phyloP scores from a whole-genome alignment of 2,113 vertebrate genomes.

The Stegostoma tigrinum region DNA sequence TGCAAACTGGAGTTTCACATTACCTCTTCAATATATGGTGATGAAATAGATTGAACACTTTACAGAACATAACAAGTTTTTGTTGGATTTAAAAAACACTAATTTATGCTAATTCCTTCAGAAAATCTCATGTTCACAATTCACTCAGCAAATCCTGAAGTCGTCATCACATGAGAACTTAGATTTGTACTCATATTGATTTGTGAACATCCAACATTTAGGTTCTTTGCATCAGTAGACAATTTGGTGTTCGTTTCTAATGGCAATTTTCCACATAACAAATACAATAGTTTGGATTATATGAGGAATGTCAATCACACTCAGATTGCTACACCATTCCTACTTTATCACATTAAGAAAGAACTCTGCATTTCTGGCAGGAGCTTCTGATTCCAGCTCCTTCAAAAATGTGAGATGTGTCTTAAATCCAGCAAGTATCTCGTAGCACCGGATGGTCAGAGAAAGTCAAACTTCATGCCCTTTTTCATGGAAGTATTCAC shows the following conservation, averaged over 20 bases:
- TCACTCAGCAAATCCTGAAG: not conserved
- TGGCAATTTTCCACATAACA: not conserved
- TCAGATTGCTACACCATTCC: too few relatives aligned
- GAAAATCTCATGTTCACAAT: not conserved
- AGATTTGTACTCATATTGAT: not conserved
- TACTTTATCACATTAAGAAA: too few relatives aligned
- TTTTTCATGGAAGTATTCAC: too few relatives aligned
- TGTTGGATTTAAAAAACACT: not conserved
- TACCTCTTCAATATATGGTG: not conserved
- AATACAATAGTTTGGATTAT: not conserved
- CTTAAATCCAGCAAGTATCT: too few relatives aligned
- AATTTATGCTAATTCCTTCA: not conserved
- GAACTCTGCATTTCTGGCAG: too few relatives aligned
- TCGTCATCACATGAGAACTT: not conserved
- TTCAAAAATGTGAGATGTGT: too few relatives aligned
- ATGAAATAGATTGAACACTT: not conserved
- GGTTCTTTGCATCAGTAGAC: not conserved
- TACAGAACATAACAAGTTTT: not conserved
- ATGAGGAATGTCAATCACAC: too few relatives aligned
- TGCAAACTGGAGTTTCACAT: not conserved
- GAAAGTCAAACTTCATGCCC: too few relatives aligned
- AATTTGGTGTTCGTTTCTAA: not conserved
- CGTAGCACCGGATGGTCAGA: too few relatives aligned
- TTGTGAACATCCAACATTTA: not conserved
- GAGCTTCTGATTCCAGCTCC: too few relatives aligned